These are phyloP conservation scores for Philypnodon macrostomus DNA, from an alignment of 2,797 vertebrate species.

Conservation along the genomic window DNA sequence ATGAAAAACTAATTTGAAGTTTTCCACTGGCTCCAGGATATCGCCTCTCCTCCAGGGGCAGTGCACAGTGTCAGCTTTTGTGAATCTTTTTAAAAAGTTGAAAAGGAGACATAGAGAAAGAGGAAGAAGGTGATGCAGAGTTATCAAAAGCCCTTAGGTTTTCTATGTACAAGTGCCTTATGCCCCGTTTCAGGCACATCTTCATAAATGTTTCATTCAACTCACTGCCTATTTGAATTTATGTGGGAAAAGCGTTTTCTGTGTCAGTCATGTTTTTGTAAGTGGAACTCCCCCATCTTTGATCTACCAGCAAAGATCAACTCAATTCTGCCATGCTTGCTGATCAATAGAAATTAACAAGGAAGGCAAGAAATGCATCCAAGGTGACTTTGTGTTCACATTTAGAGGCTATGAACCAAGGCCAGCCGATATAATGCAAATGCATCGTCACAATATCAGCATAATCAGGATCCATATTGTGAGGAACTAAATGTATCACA, in stretches of 20 bases:
- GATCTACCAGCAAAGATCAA: constrained; percentile 26
- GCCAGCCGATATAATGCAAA: too few species aligned
- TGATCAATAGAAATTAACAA: constrained; percentile 55
- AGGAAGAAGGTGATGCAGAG: constrained; percentile 16
- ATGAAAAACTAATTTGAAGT: constrained; percentile 16
- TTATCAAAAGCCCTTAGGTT: constrained; percentile 26
- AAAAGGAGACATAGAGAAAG: constrained; percentile 8
- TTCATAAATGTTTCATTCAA: constrained; percentile 43
- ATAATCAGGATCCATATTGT: too few species aligned
- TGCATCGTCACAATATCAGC: too few species aligned
- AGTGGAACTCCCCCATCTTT: constrained; percentile 38
- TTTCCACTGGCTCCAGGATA: constrained; percentile 2
- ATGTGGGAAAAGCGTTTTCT: constrained; percentile 27
- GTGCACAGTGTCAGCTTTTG: constrained; percentile 8
- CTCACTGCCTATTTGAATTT: constrained; percentile 40
- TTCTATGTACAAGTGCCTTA: constrained; percentile 29
- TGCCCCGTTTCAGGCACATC: constrained; percentile 24
- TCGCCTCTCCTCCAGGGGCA: constrained; percentile 3
- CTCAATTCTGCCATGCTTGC: constrained; percentile 24
- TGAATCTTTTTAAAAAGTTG: constrained; percentile 7
- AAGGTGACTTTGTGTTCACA: constrained; percentile 49
- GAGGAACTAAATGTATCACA: too few species aligned
- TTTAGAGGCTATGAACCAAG: too few species aligned
- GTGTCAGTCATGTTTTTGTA: constrained; percentile 19
- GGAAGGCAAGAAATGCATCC: constrained; percentile 12